These are phyloP conservation scores for Hephaestus fuliginosus DNA, from an alignment of 2,797 vertebrate species.

Conservation along the genomic window DNA sequence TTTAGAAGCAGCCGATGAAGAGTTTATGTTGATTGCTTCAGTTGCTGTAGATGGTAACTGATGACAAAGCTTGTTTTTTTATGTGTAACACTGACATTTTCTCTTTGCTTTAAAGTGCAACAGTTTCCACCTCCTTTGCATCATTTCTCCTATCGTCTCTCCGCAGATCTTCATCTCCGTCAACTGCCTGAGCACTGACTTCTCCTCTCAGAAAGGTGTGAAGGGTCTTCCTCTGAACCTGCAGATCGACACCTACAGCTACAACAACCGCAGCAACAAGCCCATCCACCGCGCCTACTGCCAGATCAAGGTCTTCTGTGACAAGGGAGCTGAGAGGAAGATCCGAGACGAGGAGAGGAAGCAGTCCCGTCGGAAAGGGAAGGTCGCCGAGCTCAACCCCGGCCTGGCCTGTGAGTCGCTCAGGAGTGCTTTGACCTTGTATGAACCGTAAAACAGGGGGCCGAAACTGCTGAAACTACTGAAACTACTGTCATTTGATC, in stretches of 20 bases:
- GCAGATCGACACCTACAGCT: conserved; percentile 99
- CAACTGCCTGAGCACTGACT: conserved; percentile 98
- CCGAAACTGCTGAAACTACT: not conserved
- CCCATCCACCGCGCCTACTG: conserved; percentile 97
- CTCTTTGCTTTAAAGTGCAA: not conserved
- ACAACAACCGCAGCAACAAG: conserved; percentile 99
- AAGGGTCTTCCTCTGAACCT: conserved; percentile 97
- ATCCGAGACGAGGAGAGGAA: conserved; percentile 99
- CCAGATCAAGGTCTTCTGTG: conserved; percentile 99
- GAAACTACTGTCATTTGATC: not conserved
- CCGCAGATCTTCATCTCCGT: conserved; percentile 98
- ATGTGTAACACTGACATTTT: not conserved
- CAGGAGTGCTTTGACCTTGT: not conserved
- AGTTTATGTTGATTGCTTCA: not conserved
- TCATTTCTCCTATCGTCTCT: not conserved
- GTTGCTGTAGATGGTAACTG: not conserved
- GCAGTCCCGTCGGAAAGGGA: conserved; percentile 98
- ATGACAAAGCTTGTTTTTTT: conserved; percentile 6
- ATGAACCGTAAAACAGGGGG: not conserved
- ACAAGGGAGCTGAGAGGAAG: conserved; percentile 99
- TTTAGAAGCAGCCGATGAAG: not conserved
- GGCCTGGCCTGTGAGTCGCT: conserved; percentile 84
- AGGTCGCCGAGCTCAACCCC: conserved; percentile 88
- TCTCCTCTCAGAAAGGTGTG: conserved; percentile 99
- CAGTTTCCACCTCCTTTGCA: not conserved